Evolutionary conservation across 2,113 vertebrate genomes (phyloP).

Genomic region (Pelusios castaneus): DNA sequence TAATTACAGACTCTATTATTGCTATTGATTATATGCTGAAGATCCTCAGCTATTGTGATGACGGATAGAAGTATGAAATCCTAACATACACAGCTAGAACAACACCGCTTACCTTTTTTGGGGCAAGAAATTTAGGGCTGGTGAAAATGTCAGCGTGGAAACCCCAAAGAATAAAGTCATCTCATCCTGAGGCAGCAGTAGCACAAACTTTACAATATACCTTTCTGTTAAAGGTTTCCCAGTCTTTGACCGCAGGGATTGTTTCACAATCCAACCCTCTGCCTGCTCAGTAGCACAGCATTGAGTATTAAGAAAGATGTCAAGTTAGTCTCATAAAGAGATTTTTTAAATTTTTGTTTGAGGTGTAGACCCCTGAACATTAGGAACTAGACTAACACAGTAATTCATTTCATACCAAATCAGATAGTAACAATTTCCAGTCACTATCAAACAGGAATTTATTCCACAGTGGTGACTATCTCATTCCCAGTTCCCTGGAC

Average conservation of each 20-base stretch:
- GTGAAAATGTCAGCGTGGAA: not conserved
- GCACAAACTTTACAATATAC: not conserved
- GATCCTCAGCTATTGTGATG: not conserved
- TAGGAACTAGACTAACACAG: not conserved
- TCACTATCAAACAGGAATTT: not conserved
- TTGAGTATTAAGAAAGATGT: fast-evolving
- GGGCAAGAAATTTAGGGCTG: not conserved
- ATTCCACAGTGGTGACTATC: not conserved
- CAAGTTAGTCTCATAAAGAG: not conserved
- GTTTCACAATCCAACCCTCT: not conserved
- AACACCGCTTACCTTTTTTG: not conserved
- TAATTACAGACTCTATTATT: not conserved
- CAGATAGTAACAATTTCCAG: not conserved
- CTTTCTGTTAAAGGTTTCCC: fast-evolving
- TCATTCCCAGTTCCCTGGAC: not conserved
- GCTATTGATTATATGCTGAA: not conserved
- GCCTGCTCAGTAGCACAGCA: not conserved
- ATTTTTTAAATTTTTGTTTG: not conserved
- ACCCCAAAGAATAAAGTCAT: not conserved
- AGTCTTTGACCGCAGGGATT: not conserved
- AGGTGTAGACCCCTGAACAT: not conserved
- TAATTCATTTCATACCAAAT: not conserved
- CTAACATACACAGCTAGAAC: not conserved
- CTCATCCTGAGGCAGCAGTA: not conserved
- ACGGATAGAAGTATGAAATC: not conserved